phyloP scores from a whole-genome alignment of 1,140 invertebrate species.

The Metopolophium dirhodum region DNA sequence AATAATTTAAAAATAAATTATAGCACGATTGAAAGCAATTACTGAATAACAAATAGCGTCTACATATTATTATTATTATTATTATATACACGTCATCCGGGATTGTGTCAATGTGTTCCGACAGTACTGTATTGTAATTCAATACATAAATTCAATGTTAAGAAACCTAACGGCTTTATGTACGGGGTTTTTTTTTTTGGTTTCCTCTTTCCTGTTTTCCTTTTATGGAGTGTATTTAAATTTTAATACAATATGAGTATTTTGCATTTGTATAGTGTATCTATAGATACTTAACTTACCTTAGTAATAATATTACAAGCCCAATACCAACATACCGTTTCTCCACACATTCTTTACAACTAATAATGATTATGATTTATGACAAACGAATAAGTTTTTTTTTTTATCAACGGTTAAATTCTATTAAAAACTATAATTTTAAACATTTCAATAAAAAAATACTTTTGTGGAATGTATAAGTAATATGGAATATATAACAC shows the following conservation, averaged over 20 bases:
- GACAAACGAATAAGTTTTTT: not conserved
- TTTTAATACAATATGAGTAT: not conserved
- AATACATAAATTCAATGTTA: constrained; percentile 21
- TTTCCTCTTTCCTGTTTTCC: constrained; percentile 29
- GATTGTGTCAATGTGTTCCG: not conserved
- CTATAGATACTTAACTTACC: not conserved
- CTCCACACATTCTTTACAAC: not conserved
- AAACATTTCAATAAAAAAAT: not conserved
- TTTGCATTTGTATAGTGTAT: not conserved
- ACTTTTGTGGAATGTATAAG: not conserved
- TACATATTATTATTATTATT: not conserved
- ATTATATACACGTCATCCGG: not conserved
- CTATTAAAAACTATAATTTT: not conserved
- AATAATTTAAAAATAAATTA: not conserved
- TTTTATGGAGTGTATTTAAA: not conserved
- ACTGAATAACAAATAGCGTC: not conserved
- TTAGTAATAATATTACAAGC: not conserved
- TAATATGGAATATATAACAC: not conserved
- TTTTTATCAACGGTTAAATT: not conserved
- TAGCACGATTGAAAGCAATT: not conserved
- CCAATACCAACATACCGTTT: not conserved
- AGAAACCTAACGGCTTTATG: constrained; percentile 39
- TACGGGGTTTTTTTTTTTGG: not conserved
- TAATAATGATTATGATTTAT: not conserved
- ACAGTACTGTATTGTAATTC: not conserved